Evolutionary conservation across 1,140 invertebrate species (phyloP).

Genomic region (Scaptomyza pallida): DNA sequence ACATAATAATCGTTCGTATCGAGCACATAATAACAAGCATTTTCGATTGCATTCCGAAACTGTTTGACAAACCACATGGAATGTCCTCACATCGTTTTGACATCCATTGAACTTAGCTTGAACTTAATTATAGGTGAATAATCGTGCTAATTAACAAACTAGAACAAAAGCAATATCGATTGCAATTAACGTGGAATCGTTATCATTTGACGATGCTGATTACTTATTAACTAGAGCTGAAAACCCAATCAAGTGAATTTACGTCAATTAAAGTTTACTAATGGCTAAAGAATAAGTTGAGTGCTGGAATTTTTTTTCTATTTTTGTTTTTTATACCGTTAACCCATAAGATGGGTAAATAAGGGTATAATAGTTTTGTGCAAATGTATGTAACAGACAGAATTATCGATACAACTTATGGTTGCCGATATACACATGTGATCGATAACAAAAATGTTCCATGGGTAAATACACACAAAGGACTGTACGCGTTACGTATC

Average conservation of each 20-base stretch:
- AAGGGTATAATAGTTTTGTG: too few species aligned
- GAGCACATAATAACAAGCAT: background rate
- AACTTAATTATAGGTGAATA: conserved; percentile 1
- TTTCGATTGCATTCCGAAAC: conserved; percentile 1
- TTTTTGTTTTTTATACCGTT: background rate
- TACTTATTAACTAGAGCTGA: background rate
- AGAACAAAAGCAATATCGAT: background rate
- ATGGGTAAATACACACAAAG: too few species aligned
- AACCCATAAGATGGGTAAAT: too few species aligned
- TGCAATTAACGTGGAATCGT: background rate
- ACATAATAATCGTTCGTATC: conserved; percentile 2
- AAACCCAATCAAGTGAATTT: background rate
- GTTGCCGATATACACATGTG: too few species aligned
- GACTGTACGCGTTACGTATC: too few species aligned
- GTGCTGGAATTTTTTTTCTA: background rate
- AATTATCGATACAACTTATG: too few species aligned
- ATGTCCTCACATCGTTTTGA: background rate
- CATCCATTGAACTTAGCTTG: background rate
- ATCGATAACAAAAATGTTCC: too few species aligned
- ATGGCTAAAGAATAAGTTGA: background rate
- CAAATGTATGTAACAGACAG: too few species aligned
- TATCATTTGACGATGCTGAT: background rate
- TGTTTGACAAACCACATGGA: background rate
- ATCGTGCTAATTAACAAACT: background rate
- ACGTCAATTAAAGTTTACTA: background rate